A percentile compares a stretch with the other conserved stretches of the same genome.
Conservation (phyloP, 2,113 vertebrate genomes). For the Atlantisia rogersi region DNA sequence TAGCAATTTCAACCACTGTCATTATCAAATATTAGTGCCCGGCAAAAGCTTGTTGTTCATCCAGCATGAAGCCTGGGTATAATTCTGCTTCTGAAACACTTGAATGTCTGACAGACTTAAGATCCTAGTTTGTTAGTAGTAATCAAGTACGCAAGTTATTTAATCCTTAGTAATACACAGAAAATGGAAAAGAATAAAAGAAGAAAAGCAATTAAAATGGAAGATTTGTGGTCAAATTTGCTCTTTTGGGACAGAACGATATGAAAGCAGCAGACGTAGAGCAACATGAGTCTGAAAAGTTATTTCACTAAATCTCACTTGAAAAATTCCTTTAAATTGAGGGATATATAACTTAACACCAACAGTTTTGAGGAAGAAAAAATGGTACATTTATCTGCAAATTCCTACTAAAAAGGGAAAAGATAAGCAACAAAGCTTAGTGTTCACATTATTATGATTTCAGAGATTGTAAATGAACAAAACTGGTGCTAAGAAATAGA, state of each 20-base stretch:
- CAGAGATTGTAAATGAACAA: background rate
- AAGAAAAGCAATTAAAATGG: background rate
- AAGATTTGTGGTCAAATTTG: background rate
- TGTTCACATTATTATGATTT: background rate
- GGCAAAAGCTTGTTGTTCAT: background rate
- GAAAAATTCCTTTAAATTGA: background rate
- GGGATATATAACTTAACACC: fast-evolving
- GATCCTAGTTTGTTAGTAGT: background rate
- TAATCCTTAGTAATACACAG: background rate
- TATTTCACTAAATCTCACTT: background rate
- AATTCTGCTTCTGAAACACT: background rate
- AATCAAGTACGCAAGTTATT: background rate
- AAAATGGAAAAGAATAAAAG: background rate
- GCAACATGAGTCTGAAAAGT: background rate
- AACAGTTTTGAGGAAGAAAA: background rate
- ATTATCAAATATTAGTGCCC: background rate
- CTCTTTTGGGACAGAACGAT: background rate
- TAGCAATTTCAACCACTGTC: background rate
- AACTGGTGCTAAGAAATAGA: background rate
- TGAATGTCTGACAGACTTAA: background rate
- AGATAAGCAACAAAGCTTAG: background rate
- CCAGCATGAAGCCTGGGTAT: background rate
- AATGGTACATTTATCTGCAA: background rate
- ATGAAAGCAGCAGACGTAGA: background rate
- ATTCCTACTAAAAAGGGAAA: background rate